Evolutionary conservation across 2,888 invertebrate genomes (phyloP).

Genomic region (Euclidia mi): DNA sequence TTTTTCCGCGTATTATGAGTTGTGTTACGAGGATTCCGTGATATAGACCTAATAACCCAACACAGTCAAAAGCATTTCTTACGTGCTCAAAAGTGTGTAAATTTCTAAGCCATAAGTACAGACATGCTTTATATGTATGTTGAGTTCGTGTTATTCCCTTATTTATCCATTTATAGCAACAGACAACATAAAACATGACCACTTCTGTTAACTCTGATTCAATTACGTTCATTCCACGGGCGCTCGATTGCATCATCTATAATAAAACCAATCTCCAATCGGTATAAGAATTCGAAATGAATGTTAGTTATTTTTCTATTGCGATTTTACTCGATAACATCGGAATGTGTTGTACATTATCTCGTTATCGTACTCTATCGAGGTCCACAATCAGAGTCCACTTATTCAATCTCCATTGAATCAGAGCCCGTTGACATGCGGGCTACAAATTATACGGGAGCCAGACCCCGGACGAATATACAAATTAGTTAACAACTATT

Average conservation of each 20-base stretch:
- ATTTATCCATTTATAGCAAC: too few species aligned
- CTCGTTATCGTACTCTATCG: conserved; percentile 48
- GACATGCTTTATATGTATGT: too few species aligned
- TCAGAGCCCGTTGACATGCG: conserved; percentile 58
- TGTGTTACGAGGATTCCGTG: too few species aligned
- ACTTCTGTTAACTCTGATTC: too few species aligned
- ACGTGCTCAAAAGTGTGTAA: too few species aligned
- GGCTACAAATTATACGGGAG: conserved; percentile 67
- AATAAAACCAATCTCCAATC: conserved; percentile 13
- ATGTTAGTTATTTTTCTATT: conserved; percentile 35
- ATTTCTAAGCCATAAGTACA: too few species aligned
- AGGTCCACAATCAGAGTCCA: conserved; percentile 50
- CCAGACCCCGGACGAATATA: conserved; percentile 63
- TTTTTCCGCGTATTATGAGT: too few species aligned
- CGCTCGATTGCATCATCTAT: background rate
- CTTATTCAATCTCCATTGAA: conserved; percentile 60
- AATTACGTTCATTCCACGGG: too few species aligned
- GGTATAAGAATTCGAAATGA: conserved; percentile 23
- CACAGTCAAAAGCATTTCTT: too few species aligned
- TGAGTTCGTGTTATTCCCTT: too few species aligned
- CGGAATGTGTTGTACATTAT: conserved; percentile 49
- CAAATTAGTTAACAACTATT: conserved; percentile 69
- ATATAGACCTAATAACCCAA: too few species aligned
- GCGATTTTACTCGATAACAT: conserved; percentile 34
- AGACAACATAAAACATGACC: too few species aligned